A percentile compares a stretch with the other conserved stretches of the same genome.
These are phyloP conservation scores for Tachina lurida DNA, from an alignment of 2,888 invertebrate genomes.

Conservation along the genomic window DNA sequence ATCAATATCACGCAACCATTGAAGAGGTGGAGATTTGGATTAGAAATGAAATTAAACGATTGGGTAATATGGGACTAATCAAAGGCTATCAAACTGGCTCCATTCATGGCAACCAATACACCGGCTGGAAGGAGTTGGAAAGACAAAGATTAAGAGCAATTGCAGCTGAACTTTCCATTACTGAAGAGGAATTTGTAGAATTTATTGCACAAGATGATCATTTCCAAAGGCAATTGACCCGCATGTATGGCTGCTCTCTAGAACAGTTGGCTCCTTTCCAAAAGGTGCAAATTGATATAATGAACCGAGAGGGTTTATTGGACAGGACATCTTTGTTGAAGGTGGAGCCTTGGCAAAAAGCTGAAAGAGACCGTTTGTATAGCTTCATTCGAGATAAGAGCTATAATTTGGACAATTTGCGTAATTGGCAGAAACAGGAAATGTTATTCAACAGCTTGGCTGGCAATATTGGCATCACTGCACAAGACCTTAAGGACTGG, in stretches of 20 bases:
- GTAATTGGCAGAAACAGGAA: slow-evolving; percentile 78
- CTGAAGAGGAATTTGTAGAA: slow-evolving; percentile 77
- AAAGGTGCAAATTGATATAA: slow-evolving; percentile 73
- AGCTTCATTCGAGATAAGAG: slow-evolving; percentile 79
- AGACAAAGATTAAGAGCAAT: slow-evolving; percentile 77
- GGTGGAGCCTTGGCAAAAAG: slow-evolving; percentile 78
- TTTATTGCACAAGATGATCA: slow-evolving; percentile 76
- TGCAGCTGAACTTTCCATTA: slow-evolving; percentile 77
- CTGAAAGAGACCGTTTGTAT: slow-evolving; percentile 80
- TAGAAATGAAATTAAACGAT: slow-evolving; percentile 76
- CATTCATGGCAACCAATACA: slow-evolving; percentile 45
- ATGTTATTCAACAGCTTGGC: slow-evolving; percentile 75
- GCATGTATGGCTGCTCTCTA: slow-evolving; percentile 75
- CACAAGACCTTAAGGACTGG: slow-evolving; percentile 78
- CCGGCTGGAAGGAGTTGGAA: slow-evolving; percentile 78
- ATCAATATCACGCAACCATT: slow-evolving; percentile 76
- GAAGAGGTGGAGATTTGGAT: slow-evolving; percentile 78
- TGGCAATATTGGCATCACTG: slow-evolving; percentile 74
- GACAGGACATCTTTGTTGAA: slow-evolving; percentile 76
- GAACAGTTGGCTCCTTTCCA: slow-evolving; percentile 77
- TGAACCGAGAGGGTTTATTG: slow-evolving; percentile 76
- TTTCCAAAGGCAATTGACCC: slow-evolving; percentile 76
- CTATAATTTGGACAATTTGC: slow-evolving; percentile 76
- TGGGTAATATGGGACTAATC: slow-evolving; percentile 76
- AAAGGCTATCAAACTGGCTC: slow-evolving; percentile 41